Conservation (phyloP, 2,888 invertebrate genomes). For the Xanthia togata region DNA sequence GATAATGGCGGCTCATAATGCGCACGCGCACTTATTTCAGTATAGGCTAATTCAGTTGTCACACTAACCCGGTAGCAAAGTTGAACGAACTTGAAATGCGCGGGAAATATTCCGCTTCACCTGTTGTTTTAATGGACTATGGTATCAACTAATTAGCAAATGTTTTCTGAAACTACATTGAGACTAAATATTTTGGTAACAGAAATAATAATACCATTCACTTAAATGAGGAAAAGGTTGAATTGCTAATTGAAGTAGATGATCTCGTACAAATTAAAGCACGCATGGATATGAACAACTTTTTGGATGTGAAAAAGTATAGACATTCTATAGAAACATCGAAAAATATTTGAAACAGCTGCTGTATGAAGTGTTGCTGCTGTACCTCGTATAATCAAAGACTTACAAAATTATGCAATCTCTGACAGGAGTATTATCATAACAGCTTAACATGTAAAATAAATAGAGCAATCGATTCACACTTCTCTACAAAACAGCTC, state of each 20-base stretch:
- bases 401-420: slow-evolving; percentile 40
- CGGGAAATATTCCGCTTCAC: slow-evolving; percentile 40
- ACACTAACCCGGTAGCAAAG: slow-evolving; percentile 54
- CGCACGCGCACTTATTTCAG: slow-evolving; percentile 24
- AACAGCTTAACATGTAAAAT: slow-evolving; percentile 16
- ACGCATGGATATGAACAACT: neutral
- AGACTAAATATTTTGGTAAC: slow-evolving; percentile 17
- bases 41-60: slow-evolving; percentile 43
- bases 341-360: slow-evolving; percentile 23
- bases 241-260: slow-evolving; percentile 9
- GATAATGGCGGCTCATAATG: slow-evolving; percentile 25
- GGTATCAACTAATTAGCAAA: slow-evolving; percentile 25
- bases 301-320: neutral
- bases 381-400: slow-evolving; percentile 7
- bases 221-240: neutral
- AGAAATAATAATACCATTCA: slow-evolving; percentile 2
- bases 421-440: slow-evolving; percentile 23
- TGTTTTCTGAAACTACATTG: slow-evolving; percentile 2
- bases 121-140: slow-evolving; percentile 15
- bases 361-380: slow-evolving; percentile 2
- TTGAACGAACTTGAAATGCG: slow-evolving; percentile 57
- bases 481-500: slow-evolving; percentile 15
- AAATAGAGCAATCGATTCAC: slow-evolving; percentile 16
- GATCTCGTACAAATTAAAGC: neutral
- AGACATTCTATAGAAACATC: neutral